Evolutionary conservation across 2,888 invertebrate species (phyloP).

Genomic region (Pammene aurita): DNA sequence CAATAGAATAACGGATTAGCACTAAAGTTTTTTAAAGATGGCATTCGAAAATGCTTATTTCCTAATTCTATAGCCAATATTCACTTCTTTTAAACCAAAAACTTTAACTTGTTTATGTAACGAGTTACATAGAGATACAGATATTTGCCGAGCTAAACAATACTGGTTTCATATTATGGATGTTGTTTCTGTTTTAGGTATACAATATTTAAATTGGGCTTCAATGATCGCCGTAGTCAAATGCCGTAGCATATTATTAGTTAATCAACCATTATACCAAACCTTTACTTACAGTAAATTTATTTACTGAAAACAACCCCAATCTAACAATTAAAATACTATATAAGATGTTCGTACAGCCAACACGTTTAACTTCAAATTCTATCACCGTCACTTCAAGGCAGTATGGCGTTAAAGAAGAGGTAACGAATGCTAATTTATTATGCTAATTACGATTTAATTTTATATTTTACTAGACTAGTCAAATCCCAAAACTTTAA

Average conservation of each 20-base stretch:
- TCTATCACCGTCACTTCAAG: constrained; percentile 16
- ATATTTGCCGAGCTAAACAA: background rate
- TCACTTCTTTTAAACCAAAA: constrained; percentile 9
- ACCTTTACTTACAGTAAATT: constrained; percentile 25
- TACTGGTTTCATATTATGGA: too few relatives aligned
- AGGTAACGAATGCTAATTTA: constrained; percentile 12
- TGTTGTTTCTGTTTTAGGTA: too few relatives aligned
- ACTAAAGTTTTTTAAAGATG: constrained; percentile 3
- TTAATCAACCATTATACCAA: constrained; percentile 23
- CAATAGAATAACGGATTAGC: constrained; percentile 12
- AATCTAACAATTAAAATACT: constrained; percentile 9
- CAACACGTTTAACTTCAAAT: background rate
- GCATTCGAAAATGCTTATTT: constrained; percentile 4
- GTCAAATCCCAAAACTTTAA: constrained; percentile 27
- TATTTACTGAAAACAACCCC: constrained; percentile 18
- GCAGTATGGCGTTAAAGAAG: constrained; percentile 33
- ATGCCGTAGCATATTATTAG: constrained; percentile 13
- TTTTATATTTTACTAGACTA: constrained; percentile 21
- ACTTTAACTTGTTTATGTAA: background rate
- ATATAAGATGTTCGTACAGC: constrained; percentile 15
- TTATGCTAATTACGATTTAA: constrained; percentile 6
- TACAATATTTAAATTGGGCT: background rate
- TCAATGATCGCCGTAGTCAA: constrained; percentile 3
- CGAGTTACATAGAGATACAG: background rate
- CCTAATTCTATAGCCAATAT: constrained; percentile 10